Evolutionary conservation across 2,888 invertebrate genomes (phyloP).

Genomic region (Antheraea yamamai): DNA sequence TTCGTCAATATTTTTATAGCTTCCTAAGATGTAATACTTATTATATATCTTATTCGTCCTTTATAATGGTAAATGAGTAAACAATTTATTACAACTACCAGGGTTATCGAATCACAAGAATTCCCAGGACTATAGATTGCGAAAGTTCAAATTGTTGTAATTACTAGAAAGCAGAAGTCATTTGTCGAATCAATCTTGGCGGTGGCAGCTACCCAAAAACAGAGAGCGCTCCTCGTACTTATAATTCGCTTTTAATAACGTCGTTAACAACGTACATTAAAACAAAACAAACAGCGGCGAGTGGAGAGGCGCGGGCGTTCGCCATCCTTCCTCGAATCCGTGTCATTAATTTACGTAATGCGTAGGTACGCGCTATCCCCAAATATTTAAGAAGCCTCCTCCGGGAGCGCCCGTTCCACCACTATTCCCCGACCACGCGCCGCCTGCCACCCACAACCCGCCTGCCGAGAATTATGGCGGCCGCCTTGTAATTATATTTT

Average conservation of each 20-base stretch:
- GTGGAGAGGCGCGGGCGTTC: conserved; percentile 63
- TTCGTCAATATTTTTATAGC: neutral
- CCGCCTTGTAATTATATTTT: conserved; percentile 87
- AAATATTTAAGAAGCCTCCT: conserved; percentile 83
- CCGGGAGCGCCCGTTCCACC: conserved; percentile 79
- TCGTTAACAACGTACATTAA: conserved; percentile 81
- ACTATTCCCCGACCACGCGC: conserved; percentile 64
- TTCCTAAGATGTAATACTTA: neutral
- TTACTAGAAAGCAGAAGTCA: conserved; percentile 1
- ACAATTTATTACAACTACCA: neutral
- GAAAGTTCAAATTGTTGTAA: conserved; percentile 5
- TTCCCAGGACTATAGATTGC: neutral
- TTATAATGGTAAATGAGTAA: neutral
- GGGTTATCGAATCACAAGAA: neutral
- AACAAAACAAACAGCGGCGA: conserved; percentile 79
- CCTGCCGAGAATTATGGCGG: conserved; percentile 84
- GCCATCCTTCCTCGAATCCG: conserved; percentile 83
- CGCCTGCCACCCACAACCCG: conserved; percentile 63
- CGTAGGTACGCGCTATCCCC: conserved; percentile 83
- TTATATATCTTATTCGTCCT: neutral
- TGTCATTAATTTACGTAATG: conserved; percentile 83
- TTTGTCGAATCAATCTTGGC: conserved; percentile 4
- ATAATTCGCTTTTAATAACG: conserved; percentile 79
- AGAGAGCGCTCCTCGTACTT: conserved; percentile 49
- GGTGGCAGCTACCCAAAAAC: conserved; percentile 8